phyloP scores from a whole-genome alignment of 2,113 vertebrate species.

The Tautogolabrus adspersus region DNA sequence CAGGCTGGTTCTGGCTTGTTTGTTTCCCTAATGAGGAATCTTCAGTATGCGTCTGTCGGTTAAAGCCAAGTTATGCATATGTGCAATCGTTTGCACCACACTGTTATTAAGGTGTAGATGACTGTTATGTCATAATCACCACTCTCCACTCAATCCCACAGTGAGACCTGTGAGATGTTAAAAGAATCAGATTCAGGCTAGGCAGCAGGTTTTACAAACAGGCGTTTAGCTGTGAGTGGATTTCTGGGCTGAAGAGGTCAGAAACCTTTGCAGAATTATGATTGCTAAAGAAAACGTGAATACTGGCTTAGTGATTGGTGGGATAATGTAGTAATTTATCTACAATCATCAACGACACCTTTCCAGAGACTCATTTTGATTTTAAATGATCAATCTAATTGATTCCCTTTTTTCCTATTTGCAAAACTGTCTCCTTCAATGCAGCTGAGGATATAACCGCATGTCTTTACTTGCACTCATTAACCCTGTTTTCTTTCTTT shows the following conservation, averaged over 20 bases:
- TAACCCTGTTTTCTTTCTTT: constrained; percentile 30
- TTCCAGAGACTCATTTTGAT: neutral
- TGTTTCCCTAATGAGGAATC: neutral
- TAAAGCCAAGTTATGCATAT: neutral
- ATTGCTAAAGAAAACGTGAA: neutral
- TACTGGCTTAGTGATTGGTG: neutral
- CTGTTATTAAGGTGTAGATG: neutral
- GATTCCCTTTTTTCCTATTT: neutral
- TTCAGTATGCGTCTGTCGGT: neutral
- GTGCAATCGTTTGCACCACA: neutral
- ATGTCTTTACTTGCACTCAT: too few species aligned
- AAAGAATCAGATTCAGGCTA: neutral
- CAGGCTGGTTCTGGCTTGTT: neutral
- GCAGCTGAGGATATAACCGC: too few species aligned
- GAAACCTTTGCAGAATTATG: neutral
- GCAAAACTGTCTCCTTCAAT: neutral
- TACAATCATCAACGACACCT: too few species aligned
- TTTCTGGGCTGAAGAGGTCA: too few species aligned
- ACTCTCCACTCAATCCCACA: too few species aligned
- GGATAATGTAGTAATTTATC: neutral
- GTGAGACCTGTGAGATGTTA: neutral
- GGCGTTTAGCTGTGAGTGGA: neutral
- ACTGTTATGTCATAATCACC: neutral
- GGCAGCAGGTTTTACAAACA: neutral
- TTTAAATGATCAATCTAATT: neutral